A percentile compares a stretch with the other conserved stretches of the same genome.
These are phyloP conservation scores for Sorex araneus DNA, from an alignment of 2,113 vertebrate species.

Conservation along the genomic window DNA sequence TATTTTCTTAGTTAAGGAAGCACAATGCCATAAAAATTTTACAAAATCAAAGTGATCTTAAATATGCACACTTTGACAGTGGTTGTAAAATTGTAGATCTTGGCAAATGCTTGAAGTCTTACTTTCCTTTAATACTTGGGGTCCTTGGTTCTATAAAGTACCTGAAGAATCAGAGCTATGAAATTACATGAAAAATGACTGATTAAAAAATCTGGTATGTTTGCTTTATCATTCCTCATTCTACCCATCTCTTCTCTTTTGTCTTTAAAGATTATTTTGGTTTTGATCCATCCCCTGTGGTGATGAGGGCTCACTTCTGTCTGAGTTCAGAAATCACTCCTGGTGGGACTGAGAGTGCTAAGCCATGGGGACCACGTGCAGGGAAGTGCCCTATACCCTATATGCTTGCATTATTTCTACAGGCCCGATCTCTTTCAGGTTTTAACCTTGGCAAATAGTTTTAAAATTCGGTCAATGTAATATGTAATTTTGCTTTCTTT, in stretches of 20 bases:
- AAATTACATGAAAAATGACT: background rate
- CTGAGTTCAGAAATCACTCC: no score
- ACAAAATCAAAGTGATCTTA: background rate
- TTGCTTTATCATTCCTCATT: background rate
- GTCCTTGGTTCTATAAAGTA: background rate
- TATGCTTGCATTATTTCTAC: background rate
- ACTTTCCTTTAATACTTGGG: background rate
- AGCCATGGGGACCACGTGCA: no score
- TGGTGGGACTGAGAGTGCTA: no score
- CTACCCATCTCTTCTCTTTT: background rate
- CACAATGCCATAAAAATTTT: background rate
- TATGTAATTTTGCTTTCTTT: background rate
- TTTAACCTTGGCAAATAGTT: slow-evolving; percentile 12
- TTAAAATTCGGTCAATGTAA: background rate
- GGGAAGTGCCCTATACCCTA: background rate
- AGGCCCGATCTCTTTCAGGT: background rate
- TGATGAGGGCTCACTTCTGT: no score
- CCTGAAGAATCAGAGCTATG: background rate
- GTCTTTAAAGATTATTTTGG: background rate
- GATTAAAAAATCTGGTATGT: no score
- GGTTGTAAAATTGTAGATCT: background rate
- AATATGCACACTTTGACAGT: background rate
- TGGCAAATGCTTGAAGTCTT: background rate
- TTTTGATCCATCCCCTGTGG: no score
- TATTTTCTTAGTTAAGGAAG: slow-evolving; percentile 34